A percentile compares a stretch with the other conserved stretches of the same genome.
Evolutionary conservation across 2,888 invertebrate species (phyloP).

Genomic region (Dioctria rufipes): DNA sequence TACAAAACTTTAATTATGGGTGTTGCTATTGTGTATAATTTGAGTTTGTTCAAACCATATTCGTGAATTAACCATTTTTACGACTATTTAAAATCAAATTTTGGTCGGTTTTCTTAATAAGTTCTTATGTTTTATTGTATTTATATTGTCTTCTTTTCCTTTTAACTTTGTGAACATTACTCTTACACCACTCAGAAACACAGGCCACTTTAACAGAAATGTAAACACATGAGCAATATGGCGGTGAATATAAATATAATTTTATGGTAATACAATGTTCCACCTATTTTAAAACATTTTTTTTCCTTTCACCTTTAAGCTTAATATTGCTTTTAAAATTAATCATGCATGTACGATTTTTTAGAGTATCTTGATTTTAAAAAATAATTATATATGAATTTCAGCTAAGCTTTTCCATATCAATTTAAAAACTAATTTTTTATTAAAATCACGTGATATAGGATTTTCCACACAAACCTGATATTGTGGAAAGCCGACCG

Average conservation of each 20-base stretch:
- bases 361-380: no score
- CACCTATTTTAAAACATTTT: no score
- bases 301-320: no score
- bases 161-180: constrained; percentile 32
- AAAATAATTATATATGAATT: no score
- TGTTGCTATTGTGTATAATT: constrained; percentile 43
- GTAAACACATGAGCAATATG: constrained; percentile 68
- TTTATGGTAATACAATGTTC: constrained; percentile 21
- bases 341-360: no score
- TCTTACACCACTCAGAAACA: constrained; percentile 30
- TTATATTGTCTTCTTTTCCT: constrained; percentile 17
- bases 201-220: constrained; percentile 43
- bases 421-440: no score
- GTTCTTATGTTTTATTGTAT: not conserved
- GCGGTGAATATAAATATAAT: constrained; percentile 68
- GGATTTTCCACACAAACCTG: no score
- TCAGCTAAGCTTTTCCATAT: no score
- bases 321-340: no score
- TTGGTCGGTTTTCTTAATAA: constrained; percentile 12
- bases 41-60: constrained; percentile 4
- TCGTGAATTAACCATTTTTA: constrained; percentile 20
- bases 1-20: constrained; percentile 23
- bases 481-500: no score
- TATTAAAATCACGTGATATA: no score
- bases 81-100: not conserved